phyloP scores from a whole-genome alignment of 2,888 invertebrate species.

The Drosophila percnosoma region DNA sequence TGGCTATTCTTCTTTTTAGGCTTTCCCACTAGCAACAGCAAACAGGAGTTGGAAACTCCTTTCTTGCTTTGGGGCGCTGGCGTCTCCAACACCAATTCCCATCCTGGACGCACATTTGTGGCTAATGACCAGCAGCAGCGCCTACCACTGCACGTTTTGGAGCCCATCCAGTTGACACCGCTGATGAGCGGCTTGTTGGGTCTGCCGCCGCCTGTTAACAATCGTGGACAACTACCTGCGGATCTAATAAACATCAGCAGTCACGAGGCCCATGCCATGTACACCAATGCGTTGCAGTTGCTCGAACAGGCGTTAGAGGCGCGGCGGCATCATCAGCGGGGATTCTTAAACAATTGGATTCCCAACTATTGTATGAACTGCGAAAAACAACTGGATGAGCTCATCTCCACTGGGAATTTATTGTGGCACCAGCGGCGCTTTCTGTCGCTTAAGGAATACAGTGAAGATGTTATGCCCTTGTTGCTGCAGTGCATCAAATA shows the following conservation, averaged over 20 bases:
- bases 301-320: constrained; percentile 86
- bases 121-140: constrained; percentile 29
- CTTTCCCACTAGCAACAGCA: constrained; percentile 87
- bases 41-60: constrained; percentile 95
- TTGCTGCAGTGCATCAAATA: constrained; percentile 91
- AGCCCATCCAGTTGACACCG: constrained; percentile 96
- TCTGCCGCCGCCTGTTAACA: constrained; percentile 94
- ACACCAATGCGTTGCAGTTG: constrained; percentile 92
- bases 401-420: constrained; percentile 11
- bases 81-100: constrained; percentile 82
- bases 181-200: constrained; percentile 94
- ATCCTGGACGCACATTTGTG: constrained; percentile 41
- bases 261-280: constrained; percentile 87
- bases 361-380: constrained; percentile 55
- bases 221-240: constrained; percentile 79
- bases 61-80: constrained; percentile 98
- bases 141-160: constrained; percentile 87
- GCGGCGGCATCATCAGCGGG: constrained; percentile 63
- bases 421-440: constrained; percentile 35
- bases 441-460: constrained; percentile 83
- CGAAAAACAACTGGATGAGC: constrained; percentile 38
- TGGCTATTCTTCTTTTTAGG: not conserved
- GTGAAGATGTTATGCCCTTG: constrained; percentile 87
- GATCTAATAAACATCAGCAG: constrained; percentile 67
- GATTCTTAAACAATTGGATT: constrained; percentile 36